phyloP scores from a whole-genome alignment of 2,113 vertebrate genomes.

The Cyprinus carpio region DNA sequence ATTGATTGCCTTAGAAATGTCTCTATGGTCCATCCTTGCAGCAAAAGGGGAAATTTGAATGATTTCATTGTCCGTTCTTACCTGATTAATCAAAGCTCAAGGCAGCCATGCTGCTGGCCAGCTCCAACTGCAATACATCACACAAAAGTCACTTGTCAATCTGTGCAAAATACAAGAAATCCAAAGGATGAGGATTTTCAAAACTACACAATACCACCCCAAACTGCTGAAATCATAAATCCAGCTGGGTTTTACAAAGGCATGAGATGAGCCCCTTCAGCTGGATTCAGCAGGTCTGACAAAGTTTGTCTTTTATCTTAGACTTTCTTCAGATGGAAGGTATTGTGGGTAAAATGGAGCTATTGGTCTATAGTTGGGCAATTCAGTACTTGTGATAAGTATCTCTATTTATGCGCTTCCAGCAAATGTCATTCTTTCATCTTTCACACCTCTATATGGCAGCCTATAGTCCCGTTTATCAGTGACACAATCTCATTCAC shows the following conservation, averaged over 20 bases:
- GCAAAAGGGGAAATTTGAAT: neutral
- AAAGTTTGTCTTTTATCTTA: neutral
- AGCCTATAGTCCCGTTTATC: conserved; percentile 53
- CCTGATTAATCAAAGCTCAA: neutral
- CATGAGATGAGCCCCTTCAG: neutral
- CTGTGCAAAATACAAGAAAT: conserved; percentile 18
- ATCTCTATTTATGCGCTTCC: conserved; percentile 61
- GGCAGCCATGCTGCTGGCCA: neutral
- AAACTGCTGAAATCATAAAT: conserved; percentile 19
- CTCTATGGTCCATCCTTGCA: neutral
- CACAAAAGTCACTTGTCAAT: neutral
- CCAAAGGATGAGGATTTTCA: neutral
- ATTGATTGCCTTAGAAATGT: neutral
- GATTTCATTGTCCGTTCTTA: neutral
- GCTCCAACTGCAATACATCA: neutral
- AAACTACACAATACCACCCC: neutral
- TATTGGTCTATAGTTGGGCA: conserved; percentile 50
- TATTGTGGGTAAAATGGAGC: conserved; percentile 14
- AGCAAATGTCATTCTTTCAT: conserved; percentile 58
- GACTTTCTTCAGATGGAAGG: conserved; percentile 18
- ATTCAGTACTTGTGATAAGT: conserved; percentile 59
- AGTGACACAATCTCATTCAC: conserved; percentile 46
- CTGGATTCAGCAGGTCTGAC: neutral
- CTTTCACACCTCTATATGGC: conserved; percentile 53
- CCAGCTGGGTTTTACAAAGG: conserved; percentile 8